Evolutionary conservation across 92 coral and sea anemone genomes (phyloP).

Genomic region (Zoanthus sociatus): DNA sequence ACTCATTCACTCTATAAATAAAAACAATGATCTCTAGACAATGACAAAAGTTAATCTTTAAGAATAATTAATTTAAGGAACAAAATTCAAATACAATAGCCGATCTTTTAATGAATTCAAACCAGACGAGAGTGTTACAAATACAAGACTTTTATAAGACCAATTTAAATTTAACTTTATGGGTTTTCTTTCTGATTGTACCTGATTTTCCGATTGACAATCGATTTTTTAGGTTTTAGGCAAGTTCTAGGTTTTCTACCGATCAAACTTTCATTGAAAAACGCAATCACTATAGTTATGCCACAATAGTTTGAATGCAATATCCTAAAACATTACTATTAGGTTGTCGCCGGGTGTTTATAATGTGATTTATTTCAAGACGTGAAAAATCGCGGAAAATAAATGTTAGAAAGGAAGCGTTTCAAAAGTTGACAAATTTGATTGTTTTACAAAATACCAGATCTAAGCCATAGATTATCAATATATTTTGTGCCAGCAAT

Average conservation of each 20-base stretch:
- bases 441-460: neutral
- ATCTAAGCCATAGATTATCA: neutral
- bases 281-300: too few relatives aligned
- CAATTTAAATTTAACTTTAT: neutral
- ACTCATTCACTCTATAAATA: neutral
- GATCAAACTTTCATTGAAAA: neutral
- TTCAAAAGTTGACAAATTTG: neutral
- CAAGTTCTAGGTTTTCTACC: too few relatives aligned
- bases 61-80: conserved; percentile 5
- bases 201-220: neutral
- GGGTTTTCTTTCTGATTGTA: neutral
- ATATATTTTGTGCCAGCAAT: neutral
- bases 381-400: neutral
- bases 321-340: neutral
- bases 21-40: neutral
- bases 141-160: too few relatives aligned
- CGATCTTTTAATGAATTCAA: neutral
- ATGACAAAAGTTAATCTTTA: neutral
- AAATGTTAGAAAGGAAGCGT: neutral
- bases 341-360: neutral
- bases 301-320: neutral
- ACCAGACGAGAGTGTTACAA: neutral
- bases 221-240: neutral
- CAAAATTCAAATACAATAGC: conserved; percentile 11
- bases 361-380: neutral